Percentiles rank a stretch among this genome's conserved stretches.
Evolutionary conservation across 2,113 vertebrate genomes (phyloP).

Genomic region (Mugil cephalus): DNA sequence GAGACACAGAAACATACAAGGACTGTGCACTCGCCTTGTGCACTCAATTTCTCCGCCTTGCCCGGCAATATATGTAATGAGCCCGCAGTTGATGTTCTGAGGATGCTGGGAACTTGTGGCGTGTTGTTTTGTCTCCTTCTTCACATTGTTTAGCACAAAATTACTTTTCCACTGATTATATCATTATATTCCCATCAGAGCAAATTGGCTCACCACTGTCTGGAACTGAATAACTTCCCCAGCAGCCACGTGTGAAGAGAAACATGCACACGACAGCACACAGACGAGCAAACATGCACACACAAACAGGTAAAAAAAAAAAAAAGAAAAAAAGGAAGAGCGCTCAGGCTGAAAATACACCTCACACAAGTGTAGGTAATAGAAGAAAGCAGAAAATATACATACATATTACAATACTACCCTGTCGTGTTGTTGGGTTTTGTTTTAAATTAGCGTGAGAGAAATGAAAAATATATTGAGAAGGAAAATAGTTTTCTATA

Average conservation of each 20-base stretch:
- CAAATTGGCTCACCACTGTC: conserved; percentile 68
- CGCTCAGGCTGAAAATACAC: not conserved
- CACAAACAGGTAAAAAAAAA: conserved; percentile 26
- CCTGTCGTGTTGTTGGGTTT: not conserved
- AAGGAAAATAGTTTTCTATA: no score
- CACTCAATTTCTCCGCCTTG: not conserved
- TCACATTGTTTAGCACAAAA: conserved; percentile 62
- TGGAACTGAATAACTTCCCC: conserved; percentile 47
- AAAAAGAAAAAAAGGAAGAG: not conserved
- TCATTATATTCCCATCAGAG: conserved; percentile 73
- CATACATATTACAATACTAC: not conserved
- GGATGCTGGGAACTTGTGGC: conserved; percentile 37
- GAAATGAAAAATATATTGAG: not conserved
- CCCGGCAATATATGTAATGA: conserved; percentile 36
- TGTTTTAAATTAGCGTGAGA: not conserved
- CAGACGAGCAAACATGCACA: conserved; percentile 10
- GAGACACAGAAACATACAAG: conserved; percentile 3
- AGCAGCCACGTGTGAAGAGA: conserved; percentile 54
- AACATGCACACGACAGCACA: conserved; percentile 23
- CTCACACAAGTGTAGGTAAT: not conserved
- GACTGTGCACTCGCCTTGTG: conserved; percentile 1
- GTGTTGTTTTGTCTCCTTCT: conserved; percentile 48
- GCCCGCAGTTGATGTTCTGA: conserved; percentile 23
- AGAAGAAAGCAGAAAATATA: not conserved
- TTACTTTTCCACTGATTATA: conserved; percentile 71